These are phyloP conservation scores for Eulemur macaco DNA, from an alignment of 2,113 vertebrate genomes.

Conservation along the genomic window DNA sequence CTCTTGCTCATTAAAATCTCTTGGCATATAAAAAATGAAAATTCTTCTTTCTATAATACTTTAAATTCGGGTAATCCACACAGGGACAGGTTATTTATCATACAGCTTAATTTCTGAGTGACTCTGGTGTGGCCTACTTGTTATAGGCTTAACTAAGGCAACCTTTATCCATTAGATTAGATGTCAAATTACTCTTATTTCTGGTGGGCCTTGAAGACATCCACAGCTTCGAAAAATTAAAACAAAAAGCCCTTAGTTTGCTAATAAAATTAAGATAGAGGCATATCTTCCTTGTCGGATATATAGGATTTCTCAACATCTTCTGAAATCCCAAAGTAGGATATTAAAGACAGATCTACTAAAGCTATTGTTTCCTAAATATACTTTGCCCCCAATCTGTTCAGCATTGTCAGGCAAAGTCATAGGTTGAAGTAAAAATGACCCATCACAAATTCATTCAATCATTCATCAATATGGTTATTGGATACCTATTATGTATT, in stretches of 20 bases:
- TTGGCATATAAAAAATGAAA: background rate
- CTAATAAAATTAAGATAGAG: background rate
- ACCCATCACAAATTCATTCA: background rate
- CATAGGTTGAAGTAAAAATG: background rate
- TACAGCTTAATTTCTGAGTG: background rate
- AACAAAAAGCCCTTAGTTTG: background rate
- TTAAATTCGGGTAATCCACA: background rate
- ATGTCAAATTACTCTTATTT: background rate
- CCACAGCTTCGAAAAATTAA: background rate
- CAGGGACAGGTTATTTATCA: background rate
- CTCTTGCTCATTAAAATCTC: background rate
- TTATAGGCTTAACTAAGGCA: background rate
- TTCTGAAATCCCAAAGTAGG: background rate
- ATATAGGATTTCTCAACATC: background rate
- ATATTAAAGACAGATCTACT: background rate
- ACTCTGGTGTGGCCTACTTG: background rate
- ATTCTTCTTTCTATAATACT: background rate
- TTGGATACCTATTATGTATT: background rate
- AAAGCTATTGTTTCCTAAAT: background rate
- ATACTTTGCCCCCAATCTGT: background rate
- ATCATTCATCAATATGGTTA: background rate
- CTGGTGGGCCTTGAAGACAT: background rate
- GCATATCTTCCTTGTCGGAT: background rate
- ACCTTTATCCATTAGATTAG: background rate
- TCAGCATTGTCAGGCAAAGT: background rate